Evolutionary conservation across 1,140 invertebrate genomes (phyloP), one percentile per base, ranked within the genome.

Genomic region (Andricus grossulariae): DNA sequence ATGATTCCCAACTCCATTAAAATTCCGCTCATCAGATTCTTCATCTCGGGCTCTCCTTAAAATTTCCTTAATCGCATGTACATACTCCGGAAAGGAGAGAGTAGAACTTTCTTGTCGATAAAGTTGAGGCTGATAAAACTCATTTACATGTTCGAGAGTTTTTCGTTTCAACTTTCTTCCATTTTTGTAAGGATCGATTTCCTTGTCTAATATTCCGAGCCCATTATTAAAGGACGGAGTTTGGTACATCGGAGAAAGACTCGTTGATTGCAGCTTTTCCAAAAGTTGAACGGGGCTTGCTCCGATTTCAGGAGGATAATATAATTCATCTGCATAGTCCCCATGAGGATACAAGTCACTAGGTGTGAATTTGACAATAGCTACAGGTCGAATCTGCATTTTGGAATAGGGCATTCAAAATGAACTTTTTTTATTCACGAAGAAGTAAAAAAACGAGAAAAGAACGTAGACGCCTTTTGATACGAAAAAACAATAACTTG

Each of bases 361-460:
- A 6, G 96, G 95, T 1, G 93, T 95, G 81, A 96, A 97, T 77
- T 94, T 94, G 2, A 98, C 94, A 81, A 95, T 95, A 19, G 96
- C 96, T 79, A 96, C 89, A 71, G 94, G 92, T 55, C 93, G 92
- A 7, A 95, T 93, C 82, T 95, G 87, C 87, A 94, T 82, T 18
- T 25, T 50, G 18, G 39, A 21, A 60, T 3, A 0, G 15, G 7
- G 21, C 88, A 83, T 7, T 73, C 75, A 13, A 60, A 72, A 32
- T 72, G 60, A n/a, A 77, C 50, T 57, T 85, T 88, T 45, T 13
- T 32, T 51, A 50, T 72, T 50, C 21, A 25, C 16, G 45, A 75
- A 10, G n/a, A 50, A 19, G 32, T 54, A 15, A 7, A 12, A 25
- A 5, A 76, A 73, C 0, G 88, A 84, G 6, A 88, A 87, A 79